A percentile compares a stretch with the other conserved stretches of the same genome.
Conservation (phyloP, 2,888 invertebrate species). For the Apeira syringaria region DNA sequence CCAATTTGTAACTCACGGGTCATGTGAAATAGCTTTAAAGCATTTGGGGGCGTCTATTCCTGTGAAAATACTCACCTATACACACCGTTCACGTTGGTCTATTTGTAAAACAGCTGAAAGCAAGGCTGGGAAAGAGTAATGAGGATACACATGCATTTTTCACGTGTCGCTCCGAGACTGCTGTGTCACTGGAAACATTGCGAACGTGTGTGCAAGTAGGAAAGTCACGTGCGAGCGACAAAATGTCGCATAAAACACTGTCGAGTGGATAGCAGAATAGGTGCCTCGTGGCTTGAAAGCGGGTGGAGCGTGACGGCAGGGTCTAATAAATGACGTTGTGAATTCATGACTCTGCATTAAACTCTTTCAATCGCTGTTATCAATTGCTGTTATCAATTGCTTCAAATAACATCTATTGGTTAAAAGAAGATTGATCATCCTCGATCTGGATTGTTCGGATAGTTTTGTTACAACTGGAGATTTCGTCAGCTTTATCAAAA, state of each 20-base stretch:
- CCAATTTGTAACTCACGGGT: conserved; percentile 21
- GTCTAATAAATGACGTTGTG: conserved; percentile 28
- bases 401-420: conserved; percentile 6
- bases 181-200: conserved; percentile 41
- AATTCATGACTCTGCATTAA: conserved; percentile 28
- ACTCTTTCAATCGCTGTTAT: conserved; percentile 20
- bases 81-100: conserved; percentile 25
- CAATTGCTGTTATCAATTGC: too few relatives aligned
- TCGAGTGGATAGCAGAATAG: conserved; percentile 23
- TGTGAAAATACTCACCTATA: conserved; percentile 31
- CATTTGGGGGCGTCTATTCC: conserved; percentile 20
- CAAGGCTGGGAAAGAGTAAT: conserved; percentile 47
- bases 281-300: conserved; percentile 23
- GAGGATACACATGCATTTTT: conserved; percentile 50
- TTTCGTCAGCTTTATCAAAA: too few relatives aligned
- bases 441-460: too few relatives aligned
- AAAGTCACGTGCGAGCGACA: conserved; percentile 40
- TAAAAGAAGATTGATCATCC: too few relatives aligned
- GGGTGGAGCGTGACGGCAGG: conserved; percentile 23
- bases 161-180: conserved; percentile 36
- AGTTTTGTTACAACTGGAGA: too few relatives aligned
- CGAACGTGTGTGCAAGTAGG: conserved; percentile 28
- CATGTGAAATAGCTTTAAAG: conserved; percentile 22
- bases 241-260: conserved; percentile 33
- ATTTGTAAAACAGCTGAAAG: conserved; percentile 41